Conservation (phyloP, 1,140 invertebrate genomes). For the Drosophila tsacasi region DNA sequence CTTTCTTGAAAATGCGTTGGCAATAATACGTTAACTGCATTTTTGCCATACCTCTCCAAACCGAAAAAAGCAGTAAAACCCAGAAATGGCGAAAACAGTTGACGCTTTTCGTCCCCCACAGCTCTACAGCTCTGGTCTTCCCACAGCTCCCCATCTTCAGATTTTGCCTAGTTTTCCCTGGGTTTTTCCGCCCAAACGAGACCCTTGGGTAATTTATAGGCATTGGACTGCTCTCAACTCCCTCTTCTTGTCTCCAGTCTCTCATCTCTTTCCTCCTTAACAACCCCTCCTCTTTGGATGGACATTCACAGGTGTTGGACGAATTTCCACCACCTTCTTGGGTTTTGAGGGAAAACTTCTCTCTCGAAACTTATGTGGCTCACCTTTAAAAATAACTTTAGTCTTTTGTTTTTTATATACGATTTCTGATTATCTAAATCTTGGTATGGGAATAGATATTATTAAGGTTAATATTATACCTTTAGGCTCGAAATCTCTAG, state of each 20-base stretch:
- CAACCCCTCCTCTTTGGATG: neutral
- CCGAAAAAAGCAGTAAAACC: conserved; percentile 7
- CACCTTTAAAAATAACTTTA: conserved; percentile 4
- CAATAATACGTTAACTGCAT: conserved; percentile 36
- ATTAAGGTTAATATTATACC: neutral
- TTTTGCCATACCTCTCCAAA: conserved; percentile 18
- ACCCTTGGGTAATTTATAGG: conserved; percentile 62
- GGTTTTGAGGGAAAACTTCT: neutral
- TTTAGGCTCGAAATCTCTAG: accelerated
- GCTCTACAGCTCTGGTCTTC: neutral
- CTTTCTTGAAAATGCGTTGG: conserved; percentile 37
- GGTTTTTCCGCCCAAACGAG: conserved; percentile 15
- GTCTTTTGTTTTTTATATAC: neutral
- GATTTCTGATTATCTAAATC: neutral
- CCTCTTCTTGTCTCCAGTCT: neutral
- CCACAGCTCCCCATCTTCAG: neutral
- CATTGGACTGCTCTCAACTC: conserved; percentile 25
- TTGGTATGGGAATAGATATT: neutral
- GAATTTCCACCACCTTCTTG: conserved; percentile 9
- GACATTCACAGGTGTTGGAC: conserved; percentile 21
- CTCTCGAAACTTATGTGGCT: neutral
- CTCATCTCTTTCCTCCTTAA: neutral
- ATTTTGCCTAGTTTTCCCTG: neutral
- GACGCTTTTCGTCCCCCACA: conserved; percentile 9
- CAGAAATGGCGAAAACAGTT: conserved; percentile 17